phyloP scores from a whole-genome alignment of 2,113 vertebrate species.

The Syngnathus floridae region DNA sequence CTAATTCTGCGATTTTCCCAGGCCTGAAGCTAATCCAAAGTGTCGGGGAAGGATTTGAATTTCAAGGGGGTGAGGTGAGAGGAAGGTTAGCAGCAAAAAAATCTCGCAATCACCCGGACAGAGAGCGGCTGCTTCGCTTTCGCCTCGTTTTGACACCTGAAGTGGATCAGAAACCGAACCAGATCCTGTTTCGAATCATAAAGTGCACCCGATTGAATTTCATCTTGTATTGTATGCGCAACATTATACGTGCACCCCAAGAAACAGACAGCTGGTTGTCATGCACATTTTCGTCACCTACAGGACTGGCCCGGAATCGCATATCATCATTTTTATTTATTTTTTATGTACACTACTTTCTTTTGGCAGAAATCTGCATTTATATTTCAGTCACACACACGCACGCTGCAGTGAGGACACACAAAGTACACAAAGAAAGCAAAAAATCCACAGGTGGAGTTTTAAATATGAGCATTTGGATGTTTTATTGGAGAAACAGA shows the following conservation, averaged over 20 bases:
- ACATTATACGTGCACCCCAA: no score
- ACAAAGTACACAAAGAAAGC: slow-evolving; percentile 54
- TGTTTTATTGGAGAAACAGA: slow-evolving; percentile 73
- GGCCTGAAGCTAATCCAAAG: slow-evolving; percentile 45
- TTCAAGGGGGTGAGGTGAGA: slow-evolving; percentile 1
- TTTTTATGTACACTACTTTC: not conserved
- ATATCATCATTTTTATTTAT: not conserved
- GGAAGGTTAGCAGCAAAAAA: not conserved
- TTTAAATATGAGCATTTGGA: slow-evolving; percentile 68
- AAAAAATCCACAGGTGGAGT: slow-evolving; percentile 65
- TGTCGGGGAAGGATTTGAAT: slow-evolving; percentile 3
- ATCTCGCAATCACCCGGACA: not conserved
- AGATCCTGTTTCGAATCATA: not conserved
- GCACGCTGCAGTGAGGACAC: slow-evolving; percentile 35
- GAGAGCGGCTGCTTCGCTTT: not conserved
- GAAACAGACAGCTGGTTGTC: no score
- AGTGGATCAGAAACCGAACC: not conserved
- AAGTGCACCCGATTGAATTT: not conserved
- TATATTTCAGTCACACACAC: slow-evolving; percentile 4
- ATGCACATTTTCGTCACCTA: not conserved
- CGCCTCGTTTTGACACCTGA: not conserved
- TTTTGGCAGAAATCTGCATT: not conserved
- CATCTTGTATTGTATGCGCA: not conserved
- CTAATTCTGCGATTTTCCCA: slow-evolving; percentile 11
- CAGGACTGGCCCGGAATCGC: not conserved